Base-by-base conservation (phyloP, 1,140 invertebrate genomes). In the Copidosoma floridanum region DNA sequence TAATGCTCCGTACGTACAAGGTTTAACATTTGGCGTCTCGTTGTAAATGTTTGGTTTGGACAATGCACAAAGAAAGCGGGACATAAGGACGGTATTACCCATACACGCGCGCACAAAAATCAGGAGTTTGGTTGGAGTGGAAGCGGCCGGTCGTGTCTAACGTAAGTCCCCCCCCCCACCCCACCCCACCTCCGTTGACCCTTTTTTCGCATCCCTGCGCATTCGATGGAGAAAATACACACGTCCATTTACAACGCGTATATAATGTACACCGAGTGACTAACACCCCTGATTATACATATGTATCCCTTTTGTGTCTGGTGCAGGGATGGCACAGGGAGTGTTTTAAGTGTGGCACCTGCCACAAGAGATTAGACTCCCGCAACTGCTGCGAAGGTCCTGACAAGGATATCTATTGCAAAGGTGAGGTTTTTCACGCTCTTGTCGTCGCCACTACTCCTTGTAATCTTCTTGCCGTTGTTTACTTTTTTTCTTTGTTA, bases 401-500 rank as follows among this genome's bases (percentile, higher is more conserved):
- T 68, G 95, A 98, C 76, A 94, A 92, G 81, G 91, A 97, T 78
- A 93, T 99, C 82, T 99, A 96, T 83, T 99, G 97, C 84, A 95
- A 94, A 93, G 91, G 93, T 94, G 84, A 79, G 84, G 71, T 41
- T 23, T n/a, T 56, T 59, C 59, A 58, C 44, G 56, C 54, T 7
- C 23, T 20, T n/a, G 16, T 43, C 7, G 16, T 43, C 50, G 14
- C n/a, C 26, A 26, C 26, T n/a, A 16, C 20, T n/a, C n/a, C n/a
- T n/a, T n/a, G n/a, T n/a, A n/a, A n/a, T n/a, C n/a, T n/a, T n/a
- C n/a, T n/a, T n/a, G n/a, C n/a, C n/a, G n/a, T n/a, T n/a, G n/a
- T n/a, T n/a, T n/a, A n/a, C n/a, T n/a, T n/a, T n/a, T n/a, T n/a
- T n/a, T n/a, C n/a, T n/a, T n/a, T n/a, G n/a, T n/a, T n/a, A n/a